A percentile compares a stretch with the other conserved stretches of the same genome.
phyloP scores from a whole-genome alignment of 2,797 vertebrate species.

The Brachymystax lenok region DNA sequence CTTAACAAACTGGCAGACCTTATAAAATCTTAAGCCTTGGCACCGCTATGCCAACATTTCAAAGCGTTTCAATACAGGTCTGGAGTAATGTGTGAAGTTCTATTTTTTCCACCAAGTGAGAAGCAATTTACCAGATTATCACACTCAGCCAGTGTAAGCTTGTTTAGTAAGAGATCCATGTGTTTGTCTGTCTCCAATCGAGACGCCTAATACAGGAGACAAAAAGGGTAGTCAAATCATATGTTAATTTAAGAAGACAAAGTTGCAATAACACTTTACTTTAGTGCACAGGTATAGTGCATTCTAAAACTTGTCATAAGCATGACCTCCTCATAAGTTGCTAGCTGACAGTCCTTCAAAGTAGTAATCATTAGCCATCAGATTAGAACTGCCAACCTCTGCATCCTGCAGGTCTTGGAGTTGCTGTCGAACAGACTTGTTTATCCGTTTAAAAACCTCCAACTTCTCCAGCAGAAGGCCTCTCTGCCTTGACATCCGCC shows the following conservation, averaged over 20 bases:
- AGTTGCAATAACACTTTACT: not conserved
- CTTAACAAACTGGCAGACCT: constrained; percentile 11
- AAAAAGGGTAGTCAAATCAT: not conserved
- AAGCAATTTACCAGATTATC: constrained; percentile 71
- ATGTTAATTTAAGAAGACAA: not conserved
- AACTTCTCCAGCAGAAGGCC: constrained; percentile 79
- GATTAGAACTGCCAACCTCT: constrained; percentile 67
- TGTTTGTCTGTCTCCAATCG: constrained; percentile 51
- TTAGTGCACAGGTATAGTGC: too few species aligned
- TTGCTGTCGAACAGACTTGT: constrained; percentile 74
- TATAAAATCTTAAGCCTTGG: not conserved
- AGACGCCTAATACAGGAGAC: constrained; percentile 63
- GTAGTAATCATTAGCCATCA: too few species aligned
- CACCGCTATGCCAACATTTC: constrained; percentile 7
- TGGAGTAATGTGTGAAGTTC: not conserved
- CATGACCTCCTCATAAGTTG: not conserved
- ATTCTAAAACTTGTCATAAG: not conserved
- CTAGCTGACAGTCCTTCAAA: too few species aligned
- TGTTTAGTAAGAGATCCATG: constrained; percentile 67
- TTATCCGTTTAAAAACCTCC: constrained; percentile 74
- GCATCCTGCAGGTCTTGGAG: constrained; percentile 68
- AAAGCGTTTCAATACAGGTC: not conserved
- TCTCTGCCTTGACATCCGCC: constrained; percentile 68
- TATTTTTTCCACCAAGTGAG: not conserved
- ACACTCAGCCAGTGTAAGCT: constrained; percentile 74